A percentile compares a stretch with the other conserved stretches of the same genome.
Evolutionary conservation across 2,113 vertebrate species (phyloP).

Genomic region (Machaerirhynchus nigripectus): DNA sequence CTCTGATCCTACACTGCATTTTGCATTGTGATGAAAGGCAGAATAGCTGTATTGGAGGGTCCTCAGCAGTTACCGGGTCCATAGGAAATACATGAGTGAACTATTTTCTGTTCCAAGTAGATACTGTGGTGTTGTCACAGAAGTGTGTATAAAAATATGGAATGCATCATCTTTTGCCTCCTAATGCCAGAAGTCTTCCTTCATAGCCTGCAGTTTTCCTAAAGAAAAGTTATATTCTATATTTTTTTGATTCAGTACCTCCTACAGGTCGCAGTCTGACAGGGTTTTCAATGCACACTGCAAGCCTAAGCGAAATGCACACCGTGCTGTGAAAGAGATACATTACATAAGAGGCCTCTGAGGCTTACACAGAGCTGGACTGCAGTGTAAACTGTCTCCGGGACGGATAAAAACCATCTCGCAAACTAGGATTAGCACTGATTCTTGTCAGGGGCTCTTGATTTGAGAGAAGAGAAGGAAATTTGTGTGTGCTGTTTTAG

Average conservation of each 20-base stretch:
- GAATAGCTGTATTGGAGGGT: not conserved
- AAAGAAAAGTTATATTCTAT: not conserved
- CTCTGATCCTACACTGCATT: not conserved
- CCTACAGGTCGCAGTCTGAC: not conserved
- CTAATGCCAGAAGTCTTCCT: not conserved
- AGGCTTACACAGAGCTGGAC: not conserved
- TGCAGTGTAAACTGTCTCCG: conserved; percentile 46
- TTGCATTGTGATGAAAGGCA: not conserved
- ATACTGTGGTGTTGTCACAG: not conserved
- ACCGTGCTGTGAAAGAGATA: not conserved
- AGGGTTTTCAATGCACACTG: not conserved
- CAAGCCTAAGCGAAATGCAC: conserved; percentile 7
- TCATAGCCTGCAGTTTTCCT: not conserved
- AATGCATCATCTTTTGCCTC: not conserved
- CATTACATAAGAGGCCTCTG: conserved; percentile 36
- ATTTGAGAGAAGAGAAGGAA: conserved; percentile 44
- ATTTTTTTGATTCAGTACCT: not conserved
- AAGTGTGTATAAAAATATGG: not conserved
- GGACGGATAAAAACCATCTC: conserved; percentile 5
- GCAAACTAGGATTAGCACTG: conserved; percentile 22
- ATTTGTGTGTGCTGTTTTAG: conserved; percentile 42
- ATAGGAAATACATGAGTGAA: not conserved
- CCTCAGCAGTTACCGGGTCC: not conserved
- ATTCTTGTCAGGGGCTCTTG: conserved; percentile 44
- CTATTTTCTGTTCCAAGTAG: not conserved